Evolutionary conservation across 2,113 vertebrate genomes (phyloP).

Genomic region (Tachycineta bicolor): DNA sequence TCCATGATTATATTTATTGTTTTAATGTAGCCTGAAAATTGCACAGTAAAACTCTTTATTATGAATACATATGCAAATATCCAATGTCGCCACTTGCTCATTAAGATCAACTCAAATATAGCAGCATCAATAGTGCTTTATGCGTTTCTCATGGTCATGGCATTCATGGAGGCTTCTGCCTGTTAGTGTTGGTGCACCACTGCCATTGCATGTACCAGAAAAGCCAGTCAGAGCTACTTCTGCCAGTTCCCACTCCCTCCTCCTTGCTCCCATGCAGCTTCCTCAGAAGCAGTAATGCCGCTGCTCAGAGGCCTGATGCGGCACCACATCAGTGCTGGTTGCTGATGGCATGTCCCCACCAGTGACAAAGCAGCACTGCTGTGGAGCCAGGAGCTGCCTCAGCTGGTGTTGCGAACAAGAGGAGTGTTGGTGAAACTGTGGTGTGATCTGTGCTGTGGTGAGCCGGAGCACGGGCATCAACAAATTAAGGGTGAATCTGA

Average conservation of each 20-base stretch:
- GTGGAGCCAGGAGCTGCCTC: not conserved
- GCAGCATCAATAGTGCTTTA: not conserved
- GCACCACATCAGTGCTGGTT: not conserved
- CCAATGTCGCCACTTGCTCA: accelerated
- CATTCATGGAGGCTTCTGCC: not conserved
- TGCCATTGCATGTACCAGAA: not conserved
- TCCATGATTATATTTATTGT: not conserved
- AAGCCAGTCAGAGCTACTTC: not conserved
- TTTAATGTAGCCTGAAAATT: not conserved
- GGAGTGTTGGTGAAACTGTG: accelerated
- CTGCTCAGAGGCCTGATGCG: not conserved
- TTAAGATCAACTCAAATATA: not conserved
- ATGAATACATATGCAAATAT: not conserved
- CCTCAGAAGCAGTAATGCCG: not conserved
- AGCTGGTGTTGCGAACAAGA: not conserved
- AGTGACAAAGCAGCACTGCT: accelerated
- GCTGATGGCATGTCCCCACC: not conserved
- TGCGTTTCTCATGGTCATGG: accelerated
- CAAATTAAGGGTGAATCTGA: not conserved
- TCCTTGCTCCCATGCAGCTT: not conserved
- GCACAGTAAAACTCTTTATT: not conserved
- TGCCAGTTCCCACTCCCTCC: not conserved
- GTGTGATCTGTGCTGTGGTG: not conserved
- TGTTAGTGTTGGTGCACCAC: accelerated
- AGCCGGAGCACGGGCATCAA: not conserved